Evolutionary conservation across 2,113 vertebrate species (phyloP).

Genomic region (Megaceryle maxima): DNA sequence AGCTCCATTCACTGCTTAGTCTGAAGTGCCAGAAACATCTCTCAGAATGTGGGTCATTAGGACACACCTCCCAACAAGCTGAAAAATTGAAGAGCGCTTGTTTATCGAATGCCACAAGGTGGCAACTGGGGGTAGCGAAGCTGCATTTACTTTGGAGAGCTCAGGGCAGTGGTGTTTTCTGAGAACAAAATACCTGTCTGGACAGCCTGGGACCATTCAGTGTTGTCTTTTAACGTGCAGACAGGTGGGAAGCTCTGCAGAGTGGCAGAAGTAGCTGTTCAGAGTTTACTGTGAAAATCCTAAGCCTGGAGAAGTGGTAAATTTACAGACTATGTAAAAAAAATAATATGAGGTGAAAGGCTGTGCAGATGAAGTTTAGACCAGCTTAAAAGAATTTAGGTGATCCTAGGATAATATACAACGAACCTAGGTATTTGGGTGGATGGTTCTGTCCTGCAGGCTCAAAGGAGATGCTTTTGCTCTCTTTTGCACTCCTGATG

Average conservation of each 20-base stretch:
- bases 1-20: neutral
- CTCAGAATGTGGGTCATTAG: neutral
- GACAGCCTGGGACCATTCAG: neutral
- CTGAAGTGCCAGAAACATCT: neutral
- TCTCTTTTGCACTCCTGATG: neutral
- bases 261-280: neutral
- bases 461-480: neutral
- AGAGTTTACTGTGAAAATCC: neutral
- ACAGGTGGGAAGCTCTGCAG: neutral
- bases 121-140: neutral
- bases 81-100: neutral
- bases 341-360: neutral
- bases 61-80: neutral
- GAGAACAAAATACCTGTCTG: neutral
- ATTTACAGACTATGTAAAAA: neutral
- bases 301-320: neutral
- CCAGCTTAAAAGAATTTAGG: neutral
- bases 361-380: neutral
- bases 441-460: neutral
- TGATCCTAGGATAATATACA: neutral
- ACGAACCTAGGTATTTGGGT: neutral
- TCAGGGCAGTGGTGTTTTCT: rapidly evolving
- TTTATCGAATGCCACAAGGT: neutral
- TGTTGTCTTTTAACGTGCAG: neutral
- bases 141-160: neutral